phyloP scores from a whole-genome alignment of 2,888 invertebrate species.

The Anagyrus pseudococci region DNA sequence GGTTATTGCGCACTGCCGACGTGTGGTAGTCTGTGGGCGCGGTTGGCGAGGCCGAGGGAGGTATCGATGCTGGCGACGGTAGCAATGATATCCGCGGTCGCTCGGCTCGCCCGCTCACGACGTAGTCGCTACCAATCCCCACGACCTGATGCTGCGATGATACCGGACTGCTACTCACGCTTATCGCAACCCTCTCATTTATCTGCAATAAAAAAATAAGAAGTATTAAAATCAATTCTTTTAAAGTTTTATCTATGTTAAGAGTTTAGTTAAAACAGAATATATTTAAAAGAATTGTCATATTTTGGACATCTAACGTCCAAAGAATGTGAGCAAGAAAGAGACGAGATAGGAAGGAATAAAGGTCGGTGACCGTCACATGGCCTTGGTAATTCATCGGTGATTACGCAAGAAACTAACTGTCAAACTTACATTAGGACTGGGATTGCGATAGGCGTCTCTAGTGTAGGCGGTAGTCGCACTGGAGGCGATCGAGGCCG shows the following conservation, averaged over 20 bases:
- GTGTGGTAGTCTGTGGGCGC: conserved; percentile 64
- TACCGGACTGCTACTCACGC: conserved; percentile 57
- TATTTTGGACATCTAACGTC: too few relatives aligned
- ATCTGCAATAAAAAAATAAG: conserved; percentile 52
- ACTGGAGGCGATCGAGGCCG: conserved; percentile 47
- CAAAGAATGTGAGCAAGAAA: too few relatives aligned
- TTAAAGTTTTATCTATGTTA: too few relatives aligned
- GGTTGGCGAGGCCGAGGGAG: conserved; percentile 64
- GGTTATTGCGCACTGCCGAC: conserved; percentile 52
- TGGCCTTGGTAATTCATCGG: too few relatives aligned
- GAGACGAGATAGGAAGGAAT: too few relatives aligned
- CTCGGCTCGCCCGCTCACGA: conserved; percentile 55
- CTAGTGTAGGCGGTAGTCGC: conserved; percentile 57
- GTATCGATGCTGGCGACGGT: conserved; percentile 66
- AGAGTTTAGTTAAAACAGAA: too few relatives aligned
- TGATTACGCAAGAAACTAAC: too few relatives aligned
- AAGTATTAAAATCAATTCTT: too few relatives aligned
- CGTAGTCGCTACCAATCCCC: conserved; percentile 51
- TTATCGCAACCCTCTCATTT: conserved; percentile 59
- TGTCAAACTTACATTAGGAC: conserved; percentile 53
- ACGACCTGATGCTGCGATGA: conserved; percentile 42
- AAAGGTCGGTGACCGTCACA: too few relatives aligned
- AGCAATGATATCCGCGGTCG: conserved; percentile 74
- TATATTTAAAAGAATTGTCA: too few relatives aligned
- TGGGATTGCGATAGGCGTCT: conserved; percentile 56